These are phyloP conservation scores for Siderastrea radians DNA, from an alignment of 92 coral and sea anemone genomes.

Conservation along the genomic window DNA sequence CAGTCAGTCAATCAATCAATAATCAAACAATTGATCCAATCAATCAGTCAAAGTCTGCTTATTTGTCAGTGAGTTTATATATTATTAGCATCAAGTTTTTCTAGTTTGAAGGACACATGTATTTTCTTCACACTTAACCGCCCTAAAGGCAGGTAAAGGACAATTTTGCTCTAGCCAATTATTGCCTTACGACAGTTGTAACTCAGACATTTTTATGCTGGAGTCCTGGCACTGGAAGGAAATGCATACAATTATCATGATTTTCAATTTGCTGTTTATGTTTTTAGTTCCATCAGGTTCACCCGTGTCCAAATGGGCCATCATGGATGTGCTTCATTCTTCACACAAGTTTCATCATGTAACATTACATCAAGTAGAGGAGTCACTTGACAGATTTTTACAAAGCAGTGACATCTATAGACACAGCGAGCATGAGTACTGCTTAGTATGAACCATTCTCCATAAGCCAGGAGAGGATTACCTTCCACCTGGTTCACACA, in stretches of 20 bases:
- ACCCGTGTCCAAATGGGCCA: constrained; percentile 53
- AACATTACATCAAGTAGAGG: constrained; percentile 49
- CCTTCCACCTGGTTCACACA: neutral
- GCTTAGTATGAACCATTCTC: constrained; percentile 55
- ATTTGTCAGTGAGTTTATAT: too few relatives aligned
- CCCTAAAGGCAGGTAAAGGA: too few relatives aligned
- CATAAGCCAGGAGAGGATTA: neutral
- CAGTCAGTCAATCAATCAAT: neutral
- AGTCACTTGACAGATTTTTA: constrained; percentile 72
- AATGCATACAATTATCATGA: neutral
- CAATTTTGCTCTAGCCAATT: too few relatives aligned
- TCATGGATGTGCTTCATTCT: constrained; percentile 74
- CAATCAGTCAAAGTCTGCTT: neutral
- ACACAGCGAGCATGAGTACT: constrained; percentile 80
- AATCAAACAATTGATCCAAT: neutral
- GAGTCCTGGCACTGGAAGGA: neutral
- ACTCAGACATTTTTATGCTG: too few relatives aligned
- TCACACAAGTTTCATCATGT: constrained; percentile 73
- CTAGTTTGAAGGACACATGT: too few relatives aligned
- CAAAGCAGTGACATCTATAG: constrained; percentile 79
- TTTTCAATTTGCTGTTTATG: neutral
- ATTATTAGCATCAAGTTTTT: too few relatives aligned
- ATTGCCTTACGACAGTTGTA: too few relatives aligned
- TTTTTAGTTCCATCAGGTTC: constrained; percentile 47
- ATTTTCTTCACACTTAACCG: too few relatives aligned